Base-by-base conservation (phyloP, 2,113 vertebrate genomes). In the Hoplias malabaricus region DNA sequence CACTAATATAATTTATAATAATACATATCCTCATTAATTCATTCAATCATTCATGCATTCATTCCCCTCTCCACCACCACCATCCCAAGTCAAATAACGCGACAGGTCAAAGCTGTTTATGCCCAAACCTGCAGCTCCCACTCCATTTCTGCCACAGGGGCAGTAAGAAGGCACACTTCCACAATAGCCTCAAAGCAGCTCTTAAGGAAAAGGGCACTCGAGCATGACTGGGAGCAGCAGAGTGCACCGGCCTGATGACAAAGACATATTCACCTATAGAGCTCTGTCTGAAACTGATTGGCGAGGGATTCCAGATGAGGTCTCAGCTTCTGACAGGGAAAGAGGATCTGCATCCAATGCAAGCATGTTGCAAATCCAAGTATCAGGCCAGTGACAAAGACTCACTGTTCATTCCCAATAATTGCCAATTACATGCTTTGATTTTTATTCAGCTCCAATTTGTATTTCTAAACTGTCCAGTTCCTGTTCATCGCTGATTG, bases 401-500 rank as follows among this genome's bases (percentile, higher is more conserved):
- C 0, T 31, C 33, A 23, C 23, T 38, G 25, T 53, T 79, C 81
- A 72, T 83, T 50, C 34, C 42, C 63, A 68, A 79, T 86, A 83
- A 87, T 82, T 48, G 57, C 31, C 78, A 82, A 74, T 84, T 81
- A 86, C 81, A 84, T 65, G 78, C 81, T 85, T 82, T 80, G 73
- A 85, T 85, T 82, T 84, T 82, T 72, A 83, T 84, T 82, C 71
- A 77, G 61, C 62, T 65, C 67, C 66, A 74, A 82, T 84, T 63
- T 66, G 75, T 85, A 67, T 74, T 75, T 61, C 70, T 48, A 68
- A 86, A 81, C 78, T 48, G 80, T 38, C 77, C 19, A 73, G 53
- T 81, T 84, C 84, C 82, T 80, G 59, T 77, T 88, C 78, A 76
- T 78, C 54, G 43, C 63, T 80, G 77, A 80, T 82, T 83, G 83